Conservation (phyloP, 2,888 invertebrate genomes). For the Enchytraeus crypticus region DNA sequence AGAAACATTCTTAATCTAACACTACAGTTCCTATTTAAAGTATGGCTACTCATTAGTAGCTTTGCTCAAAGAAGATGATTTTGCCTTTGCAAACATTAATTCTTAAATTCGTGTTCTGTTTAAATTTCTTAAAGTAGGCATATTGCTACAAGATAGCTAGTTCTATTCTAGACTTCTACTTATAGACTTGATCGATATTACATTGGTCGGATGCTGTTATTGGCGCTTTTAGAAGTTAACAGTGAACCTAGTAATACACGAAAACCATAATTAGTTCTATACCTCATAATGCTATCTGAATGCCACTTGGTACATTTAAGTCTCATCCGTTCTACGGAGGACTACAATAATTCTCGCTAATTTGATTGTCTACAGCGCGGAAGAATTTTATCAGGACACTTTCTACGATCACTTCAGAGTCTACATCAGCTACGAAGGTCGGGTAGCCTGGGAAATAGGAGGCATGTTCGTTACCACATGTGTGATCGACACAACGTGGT, state of each 20-base stretch:
- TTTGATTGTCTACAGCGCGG: conserved; percentile 11
- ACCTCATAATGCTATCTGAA: not conserved
- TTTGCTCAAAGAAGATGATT: too few species aligned
- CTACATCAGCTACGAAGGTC: conserved; percentile 8
- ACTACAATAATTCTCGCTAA: not conserved
- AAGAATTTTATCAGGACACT: conserved; percentile 10
- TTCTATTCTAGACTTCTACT: too few species aligned
- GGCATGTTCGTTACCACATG: conserved; percentile 18
- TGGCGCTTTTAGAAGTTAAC: too few species aligned
- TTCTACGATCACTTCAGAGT: conserved; percentile 16
- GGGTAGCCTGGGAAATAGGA: conserved; percentile 19
- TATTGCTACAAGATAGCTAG: too few species aligned
- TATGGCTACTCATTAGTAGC: too few species aligned
- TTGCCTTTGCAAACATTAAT: too few species aligned
- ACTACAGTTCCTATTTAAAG: too few species aligned
- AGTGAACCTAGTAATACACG: not conserved
- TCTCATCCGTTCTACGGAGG: not conserved
- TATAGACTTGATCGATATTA: too few species aligned
- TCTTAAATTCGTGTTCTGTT: too few species aligned
- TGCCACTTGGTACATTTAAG: not conserved
- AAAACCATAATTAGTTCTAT: not conserved
- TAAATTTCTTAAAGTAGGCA: too few species aligned
- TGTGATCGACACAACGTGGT: conserved; percentile 14
- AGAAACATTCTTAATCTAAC: too few species aligned
- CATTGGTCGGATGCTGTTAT: too few species aligned